Base-by-base conservation (phyloP, 2,797 vertebrate species). In the Gadopsis marmoratus region DNA sequence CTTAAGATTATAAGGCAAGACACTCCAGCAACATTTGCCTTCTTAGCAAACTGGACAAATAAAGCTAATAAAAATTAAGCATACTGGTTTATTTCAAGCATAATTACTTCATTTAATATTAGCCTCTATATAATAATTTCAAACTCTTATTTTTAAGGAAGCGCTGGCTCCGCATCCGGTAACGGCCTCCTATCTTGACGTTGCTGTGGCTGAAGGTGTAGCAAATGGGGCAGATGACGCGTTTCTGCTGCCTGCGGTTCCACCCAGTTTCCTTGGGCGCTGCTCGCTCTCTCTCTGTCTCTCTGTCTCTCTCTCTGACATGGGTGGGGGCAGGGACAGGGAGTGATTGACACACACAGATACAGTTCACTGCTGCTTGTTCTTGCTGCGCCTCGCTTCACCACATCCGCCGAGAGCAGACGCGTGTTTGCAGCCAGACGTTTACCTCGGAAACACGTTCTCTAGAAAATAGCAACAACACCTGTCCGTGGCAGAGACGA, bases 321-420 rank as follows among this genome's bases (percentile, higher is more conserved):
- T 60, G 65, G 63, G 79, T 88, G 91, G 91, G 91, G 90, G 89
- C 83, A 86, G 92, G 92, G 88, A 78, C 26, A 26, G 70, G 51
- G 63, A 41, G 68, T 84, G 82, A 89, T 73, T 87, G 86, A 88
- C 88, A 85, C 72, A 82, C 85, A 77, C 85, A 81, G 69, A 59
- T 37, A 76, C 23, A 35, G 65, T 37, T 78, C 76, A 72, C 39
- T 48, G 61, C 45, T 75, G 83, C 79, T 82, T 69, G 83, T 67
- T 81, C 21, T 71, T 68, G 50, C 14, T 48, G 75, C 29, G 45
- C 64, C 64, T 63, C 68, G 2, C 50, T 75, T 81, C 69, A 79
- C 88, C 91, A 90, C 90, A 90, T 93, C 88, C 84, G 68, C 75
- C 19, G 67, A 80, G 16, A 74, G 62, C 54, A 81, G 65, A 69